These are phyloP conservation scores for Dexiosoma caninum DNA, from an alignment of 2,888 invertebrate species.

Conservation along the genomic window DNA sequence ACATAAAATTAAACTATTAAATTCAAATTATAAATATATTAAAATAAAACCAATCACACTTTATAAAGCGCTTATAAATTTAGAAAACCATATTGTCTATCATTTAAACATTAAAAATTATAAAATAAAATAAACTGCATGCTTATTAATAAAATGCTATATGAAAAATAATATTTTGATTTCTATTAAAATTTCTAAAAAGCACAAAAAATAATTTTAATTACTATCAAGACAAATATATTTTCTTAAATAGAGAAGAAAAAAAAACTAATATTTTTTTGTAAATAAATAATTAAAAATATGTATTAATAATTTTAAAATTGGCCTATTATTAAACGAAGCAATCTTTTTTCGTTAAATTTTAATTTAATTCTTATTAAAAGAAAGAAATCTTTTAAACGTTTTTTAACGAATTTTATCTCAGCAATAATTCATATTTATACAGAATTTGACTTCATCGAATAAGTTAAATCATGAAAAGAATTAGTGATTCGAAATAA, in stretches of 20 bases:
- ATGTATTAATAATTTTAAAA: not conserved
- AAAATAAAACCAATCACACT: constrained; percentile 21
- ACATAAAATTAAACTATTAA: constrained; percentile 22
- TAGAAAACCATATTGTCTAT: constrained; percentile 29
- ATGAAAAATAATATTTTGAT: constrained; percentile 12
- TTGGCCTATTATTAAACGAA: constrained; percentile 8
- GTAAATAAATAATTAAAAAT: constrained; percentile 35
- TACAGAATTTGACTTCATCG: constrained; percentile 52
- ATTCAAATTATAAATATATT: constrained; percentile 20
- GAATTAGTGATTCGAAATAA: constrained; percentile 27
- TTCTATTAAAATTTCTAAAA: not conserved
- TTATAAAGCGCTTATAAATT: constrained; percentile 56
- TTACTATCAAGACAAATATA: constrained; percentile 18
- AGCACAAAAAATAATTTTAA: constrained; percentile 40
- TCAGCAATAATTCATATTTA: constrained; percentile 7
- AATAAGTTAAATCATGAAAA: not conserved
- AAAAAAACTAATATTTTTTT: constrained; percentile 15
- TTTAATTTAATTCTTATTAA: not conserved
- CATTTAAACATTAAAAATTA: constrained; percentile 22
- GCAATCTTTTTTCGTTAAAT: not conserved
- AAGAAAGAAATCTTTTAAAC: not conserved
- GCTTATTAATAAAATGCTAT: constrained; percentile 22
- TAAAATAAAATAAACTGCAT: constrained; percentile 17
- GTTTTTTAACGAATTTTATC: constrained; percentile 7
- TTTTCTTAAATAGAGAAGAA: constrained; percentile 37